Percentiles rank a stretch among this genome's conserved stretches.
Conservation (phyloP, 37 sponge, comb jelly and placozoan species). For the Halisarca cf. caerulea region DNA sequence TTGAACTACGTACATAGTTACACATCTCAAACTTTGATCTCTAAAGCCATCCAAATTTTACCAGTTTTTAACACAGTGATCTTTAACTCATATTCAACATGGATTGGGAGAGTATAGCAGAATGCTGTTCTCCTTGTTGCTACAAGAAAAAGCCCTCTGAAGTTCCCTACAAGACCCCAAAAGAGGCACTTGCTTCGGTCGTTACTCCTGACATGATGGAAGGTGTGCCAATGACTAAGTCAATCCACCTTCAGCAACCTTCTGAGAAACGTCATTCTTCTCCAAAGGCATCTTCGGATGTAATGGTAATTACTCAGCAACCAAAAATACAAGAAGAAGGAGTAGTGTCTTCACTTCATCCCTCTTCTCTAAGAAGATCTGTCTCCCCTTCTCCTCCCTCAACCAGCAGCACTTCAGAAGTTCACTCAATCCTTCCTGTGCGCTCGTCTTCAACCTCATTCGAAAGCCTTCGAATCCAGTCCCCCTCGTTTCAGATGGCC, state of each 20-base stretch:
- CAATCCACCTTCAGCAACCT: constrained; percentile 10
- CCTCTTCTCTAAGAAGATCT: no score
- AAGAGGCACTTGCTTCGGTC: constrained; percentile 21
- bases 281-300: background rate
- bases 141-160: background rate
- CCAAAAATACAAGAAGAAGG: background rate
- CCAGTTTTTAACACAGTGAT: no score
- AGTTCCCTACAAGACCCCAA: constrained; percentile 20
- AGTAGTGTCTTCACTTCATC: background rate
- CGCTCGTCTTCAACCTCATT: no score
- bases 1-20: no score
- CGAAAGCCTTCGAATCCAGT: background rate
- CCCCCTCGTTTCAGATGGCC: constrained; percentile 7
- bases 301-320: background rate
- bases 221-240: constrained; percentile 4
- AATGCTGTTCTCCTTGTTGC: constrained; percentile 13
- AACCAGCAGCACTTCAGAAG: no score
- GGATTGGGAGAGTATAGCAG: background rate
- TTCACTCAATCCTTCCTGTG: no score
- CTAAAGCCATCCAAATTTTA: no score
- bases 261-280: background rate
- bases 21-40: no score
- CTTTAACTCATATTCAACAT: background rate
- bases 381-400: no score
- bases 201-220: constrained; percentile 5